Evolutionary conservation across 2,797 vertebrate species (phyloP).

Genomic region (Anguilla pacifica): DNA sequence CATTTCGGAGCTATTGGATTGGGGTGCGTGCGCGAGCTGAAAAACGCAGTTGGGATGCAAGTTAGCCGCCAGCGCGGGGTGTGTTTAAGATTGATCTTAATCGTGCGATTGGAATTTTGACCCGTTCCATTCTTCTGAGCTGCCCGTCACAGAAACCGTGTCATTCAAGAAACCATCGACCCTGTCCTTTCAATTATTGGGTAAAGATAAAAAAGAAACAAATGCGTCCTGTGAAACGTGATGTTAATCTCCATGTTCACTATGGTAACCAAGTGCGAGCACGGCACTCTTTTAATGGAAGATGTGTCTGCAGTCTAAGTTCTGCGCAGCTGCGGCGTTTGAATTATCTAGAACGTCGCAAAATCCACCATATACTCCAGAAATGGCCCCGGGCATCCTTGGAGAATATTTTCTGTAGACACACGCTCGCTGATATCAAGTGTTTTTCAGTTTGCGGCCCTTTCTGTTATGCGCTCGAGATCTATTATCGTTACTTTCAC

Average conservation of each 20-base stretch:
- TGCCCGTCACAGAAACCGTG: conserved; percentile 69
- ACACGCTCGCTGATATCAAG: not conserved
- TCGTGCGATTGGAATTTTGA: conserved; percentile 70
- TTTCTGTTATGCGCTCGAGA: not conserved
- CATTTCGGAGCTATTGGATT: conserved; percentile 67
- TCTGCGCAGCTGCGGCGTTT: conserved; percentile 67
- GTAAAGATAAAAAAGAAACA: conserved; percentile 67
- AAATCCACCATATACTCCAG: conserved; percentile 41
- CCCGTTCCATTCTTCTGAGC: conserved; percentile 64
- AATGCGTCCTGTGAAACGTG: conserved; percentile 71
- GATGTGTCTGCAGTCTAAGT: conserved; percentile 47
- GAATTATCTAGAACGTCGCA: conserved; percentile 51
- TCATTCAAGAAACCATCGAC: conserved; percentile 63
- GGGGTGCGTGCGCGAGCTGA: conserved; percentile 61
- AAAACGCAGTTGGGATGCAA: conserved; percentile 73
- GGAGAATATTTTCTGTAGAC: not conserved
- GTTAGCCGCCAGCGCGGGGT: conserved; percentile 62
- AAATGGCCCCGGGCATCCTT: not conserved
- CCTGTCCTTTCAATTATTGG: conserved; percentile 54
- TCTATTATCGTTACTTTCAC: not conserved
- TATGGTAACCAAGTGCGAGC: conserved; percentile 66
- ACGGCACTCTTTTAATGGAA: conserved; percentile 68
- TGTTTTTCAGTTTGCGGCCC: not conserved
- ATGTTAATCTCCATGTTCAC: conserved; percentile 73
- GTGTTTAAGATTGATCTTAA: conserved; percentile 74